Evolutionary conservation across 2,888 invertebrate species (phyloP).

Genomic region (Prenolepis imparis): DNA sequence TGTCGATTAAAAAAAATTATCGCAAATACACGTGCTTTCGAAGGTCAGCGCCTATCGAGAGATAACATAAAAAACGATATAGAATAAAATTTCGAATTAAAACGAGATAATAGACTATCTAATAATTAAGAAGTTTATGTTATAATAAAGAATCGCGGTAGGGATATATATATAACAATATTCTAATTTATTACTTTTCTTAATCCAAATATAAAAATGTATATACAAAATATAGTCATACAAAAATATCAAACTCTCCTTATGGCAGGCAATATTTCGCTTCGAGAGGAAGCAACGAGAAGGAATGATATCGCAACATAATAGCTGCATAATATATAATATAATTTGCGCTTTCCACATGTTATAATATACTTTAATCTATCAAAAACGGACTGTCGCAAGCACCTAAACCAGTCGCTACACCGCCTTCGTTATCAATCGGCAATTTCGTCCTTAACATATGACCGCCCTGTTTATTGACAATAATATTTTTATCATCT

Average conservation of each 20-base stretch:
- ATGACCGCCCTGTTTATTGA: constrained; percentile 88
- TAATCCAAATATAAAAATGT: neutral
- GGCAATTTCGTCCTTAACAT: constrained; percentile 88
- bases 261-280: neutral
- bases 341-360: neutral
- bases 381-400: constrained; percentile 88
- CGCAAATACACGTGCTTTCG: too few relatives aligned
- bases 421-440: constrained; percentile 88
- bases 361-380: constrained; percentile 67
- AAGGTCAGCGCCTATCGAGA: too few relatives aligned
- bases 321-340: neutral
- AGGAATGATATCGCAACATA: constrained; percentile 13
- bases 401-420: constrained; percentile 88
- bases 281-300: neutral
- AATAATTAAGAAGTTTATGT: neutral
- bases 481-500: constrained; percentile 83
- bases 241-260: neutral
- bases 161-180: neutral
- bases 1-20: too few relatives aligned
- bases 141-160: neutral
- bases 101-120: neutral
- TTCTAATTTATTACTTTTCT: neutral
- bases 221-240: constrained; percentile 3
- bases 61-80: too few relatives aligned
- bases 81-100: too few relatives aligned